Evolutionary conservation across 2,113 vertebrate genomes (phyloP), one percentile per base, ranked within the genome.

Genomic region (Australoheros scitulus): DNA sequence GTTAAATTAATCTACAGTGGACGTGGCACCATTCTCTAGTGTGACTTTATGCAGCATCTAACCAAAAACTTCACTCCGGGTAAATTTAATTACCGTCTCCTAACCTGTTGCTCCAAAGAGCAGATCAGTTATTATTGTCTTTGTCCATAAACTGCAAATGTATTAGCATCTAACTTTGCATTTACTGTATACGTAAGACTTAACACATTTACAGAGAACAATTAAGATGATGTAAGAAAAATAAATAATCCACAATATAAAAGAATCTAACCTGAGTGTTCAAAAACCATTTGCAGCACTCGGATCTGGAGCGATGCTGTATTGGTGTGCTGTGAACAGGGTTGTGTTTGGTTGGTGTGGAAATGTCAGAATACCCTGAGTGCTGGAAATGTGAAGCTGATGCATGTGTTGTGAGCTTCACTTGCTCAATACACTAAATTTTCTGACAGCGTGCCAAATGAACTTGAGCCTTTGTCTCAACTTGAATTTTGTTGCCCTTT

Each of bases 401-500:
- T 38, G 14, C 57, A 68, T 79, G 65, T 75, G 22, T 61, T 57
- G 50, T 59, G 24, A 17, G 14, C 79, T 76, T 41, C 76, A 70
- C 64, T 76, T 78, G 64, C 52, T 60, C 78, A 75, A 59, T 29
- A 50, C 36, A 77, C 57, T 50, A 58, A 64, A 61, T 63, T 13
- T 63, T 20, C 68, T 80, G 56, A 77, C 74, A 80, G 74, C 15
- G 58, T 7, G 13, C 11, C 43, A 57, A 11, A 36, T 38, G 58
- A 86, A 17, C 77, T 13, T n/a, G 82, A 52, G 75, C 29, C 14
- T 7, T 18, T 77, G 32, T 47, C 61, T 76, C 50, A 61, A 79
- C 32, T 11, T 76, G 60, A 8, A 85, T 36, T 14, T 29, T 77
- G 18, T 47, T 85, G 47, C 43, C 68, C 55, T 65, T 80, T 57